phyloP scores from a whole-genome alignment of 2,113 vertebrate genomes.

The Ptilorrhoa leucosticta region DNA sequence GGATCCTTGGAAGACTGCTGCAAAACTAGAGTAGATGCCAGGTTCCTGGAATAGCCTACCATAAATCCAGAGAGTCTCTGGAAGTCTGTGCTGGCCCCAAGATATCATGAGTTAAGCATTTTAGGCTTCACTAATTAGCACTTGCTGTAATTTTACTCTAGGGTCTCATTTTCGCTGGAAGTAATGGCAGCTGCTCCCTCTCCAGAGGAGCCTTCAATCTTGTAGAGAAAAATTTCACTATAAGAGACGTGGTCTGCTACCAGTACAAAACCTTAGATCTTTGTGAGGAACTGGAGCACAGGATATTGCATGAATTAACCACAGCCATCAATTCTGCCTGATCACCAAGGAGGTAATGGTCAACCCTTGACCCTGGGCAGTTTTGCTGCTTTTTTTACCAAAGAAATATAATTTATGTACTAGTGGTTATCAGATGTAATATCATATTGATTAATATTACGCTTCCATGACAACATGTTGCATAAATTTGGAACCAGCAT shows the following conservation, averaged over 20 bases:
- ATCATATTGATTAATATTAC: not conserved
- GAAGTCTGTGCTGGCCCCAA: not conserved
- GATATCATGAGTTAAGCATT: not conserved
- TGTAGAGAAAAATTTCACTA: not conserved
- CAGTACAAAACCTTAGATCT: not conserved
- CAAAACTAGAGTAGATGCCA: not conserved
- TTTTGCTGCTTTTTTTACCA: not conserved
- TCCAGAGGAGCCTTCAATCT: not conserved
- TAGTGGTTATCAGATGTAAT: not conserved
- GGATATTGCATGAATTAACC: not conserved
- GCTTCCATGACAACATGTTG: not conserved
- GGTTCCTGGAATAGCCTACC: not conserved
- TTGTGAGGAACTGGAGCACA: not conserved
- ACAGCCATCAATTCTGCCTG: not conserved
- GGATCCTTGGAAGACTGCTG: not conserved
- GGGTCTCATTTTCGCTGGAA: not conserved
- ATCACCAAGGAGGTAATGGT: not conserved
- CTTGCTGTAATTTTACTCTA: constrained; percentile 1
- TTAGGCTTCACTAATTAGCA: not conserved
- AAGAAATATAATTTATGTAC: not conserved
- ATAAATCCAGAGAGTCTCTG: not conserved
- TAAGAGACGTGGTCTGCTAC: not conserved
- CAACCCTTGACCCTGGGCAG: not conserved
- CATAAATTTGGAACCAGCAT: not conserved
- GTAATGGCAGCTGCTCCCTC: not conserved